phyloP scores from a whole-genome alignment of 37 sponge, comb jelly and placozoan genomes.

The Chondrilla cf. caribensis region DNA sequence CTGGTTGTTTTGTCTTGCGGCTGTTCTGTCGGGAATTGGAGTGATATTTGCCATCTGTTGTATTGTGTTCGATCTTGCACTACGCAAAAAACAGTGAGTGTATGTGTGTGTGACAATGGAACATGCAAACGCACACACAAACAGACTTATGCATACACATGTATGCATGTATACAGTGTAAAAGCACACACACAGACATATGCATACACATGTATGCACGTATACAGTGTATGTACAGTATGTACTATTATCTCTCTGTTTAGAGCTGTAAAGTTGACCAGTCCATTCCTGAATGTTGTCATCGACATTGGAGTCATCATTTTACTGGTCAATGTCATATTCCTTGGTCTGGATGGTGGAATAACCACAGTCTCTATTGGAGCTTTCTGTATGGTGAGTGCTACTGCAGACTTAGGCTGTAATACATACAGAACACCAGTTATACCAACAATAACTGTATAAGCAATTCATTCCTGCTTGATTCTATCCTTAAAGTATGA shows the following conservation, averaged over 20 bases:
- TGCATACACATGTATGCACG: not conserved
- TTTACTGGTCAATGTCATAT: constrained; percentile 38
- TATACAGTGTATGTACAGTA: not conserved
- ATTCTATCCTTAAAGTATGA: no score
- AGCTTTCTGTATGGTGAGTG: constrained; percentile 7
- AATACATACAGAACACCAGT: no score
- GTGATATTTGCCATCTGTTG: constrained; percentile 13
- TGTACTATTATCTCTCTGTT: not conserved
- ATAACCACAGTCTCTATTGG: not conserved
- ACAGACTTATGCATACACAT: not conserved
- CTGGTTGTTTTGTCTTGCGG: not conserved
- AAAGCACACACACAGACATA: no score
- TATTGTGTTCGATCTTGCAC: not conserved
- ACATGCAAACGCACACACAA: no score
- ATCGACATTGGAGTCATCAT: constrained; percentile 53
- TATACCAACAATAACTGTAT: no score
- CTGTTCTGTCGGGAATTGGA: not conserved
- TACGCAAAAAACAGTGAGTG: constrained; percentile 28
- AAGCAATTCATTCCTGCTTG: no score
- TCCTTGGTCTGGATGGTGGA: constrained; percentile 37
- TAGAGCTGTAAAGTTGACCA: constrained; percentile 56
- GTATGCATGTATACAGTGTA: not conserved
- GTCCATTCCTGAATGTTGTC: constrained; percentile 53
- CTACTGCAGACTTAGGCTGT: no score
- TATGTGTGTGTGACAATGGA: constrained; percentile 5